phyloP scores from a whole-genome alignment of 2,113 vertebrate genomes.

The Menidia beryllina region DNA sequence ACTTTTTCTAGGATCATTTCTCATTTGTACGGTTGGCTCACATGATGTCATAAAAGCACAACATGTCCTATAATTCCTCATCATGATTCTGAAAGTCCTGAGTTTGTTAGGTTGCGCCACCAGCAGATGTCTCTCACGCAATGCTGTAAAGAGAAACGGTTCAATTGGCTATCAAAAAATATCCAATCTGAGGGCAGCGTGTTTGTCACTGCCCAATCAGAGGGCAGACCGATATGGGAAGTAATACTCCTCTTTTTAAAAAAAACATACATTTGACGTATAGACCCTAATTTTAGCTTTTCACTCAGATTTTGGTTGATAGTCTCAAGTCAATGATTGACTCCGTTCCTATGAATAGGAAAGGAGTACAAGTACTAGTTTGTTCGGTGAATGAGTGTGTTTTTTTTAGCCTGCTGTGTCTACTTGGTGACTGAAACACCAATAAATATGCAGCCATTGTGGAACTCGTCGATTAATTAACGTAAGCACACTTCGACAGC shows the following conservation, averaged over 20 bases:
- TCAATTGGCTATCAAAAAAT: neutral
- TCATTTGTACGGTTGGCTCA: neutral
- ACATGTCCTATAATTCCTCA: neutral
- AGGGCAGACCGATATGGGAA: neutral
- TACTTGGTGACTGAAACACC: neutral
- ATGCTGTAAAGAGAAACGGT: neutral
- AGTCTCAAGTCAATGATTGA: too few species aligned
- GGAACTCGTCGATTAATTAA: neutral
- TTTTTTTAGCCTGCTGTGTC: neutral
- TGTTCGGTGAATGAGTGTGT: neutral
- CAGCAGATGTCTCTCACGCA: constrained; percentile 30
- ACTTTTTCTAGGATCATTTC: neutral
- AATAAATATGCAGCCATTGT: neutral
- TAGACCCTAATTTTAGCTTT: neutral
- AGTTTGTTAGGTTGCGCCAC: neutral
- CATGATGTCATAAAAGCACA: neutral
- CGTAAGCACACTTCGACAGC: neutral
- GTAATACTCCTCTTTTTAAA: constrained; percentile 25
- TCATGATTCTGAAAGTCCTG: constrained; percentile 8
- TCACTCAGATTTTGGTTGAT: constrained; percentile 2
- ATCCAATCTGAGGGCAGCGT: constrained; percentile 36
- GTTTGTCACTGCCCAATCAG: constrained; percentile 50
- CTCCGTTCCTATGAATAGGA: neutral
- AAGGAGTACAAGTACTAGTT: neutral
- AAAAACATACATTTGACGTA: accelerated